Conservation (phyloP, 2,888 invertebrate genomes). For the Plutella xylostella region DNA sequence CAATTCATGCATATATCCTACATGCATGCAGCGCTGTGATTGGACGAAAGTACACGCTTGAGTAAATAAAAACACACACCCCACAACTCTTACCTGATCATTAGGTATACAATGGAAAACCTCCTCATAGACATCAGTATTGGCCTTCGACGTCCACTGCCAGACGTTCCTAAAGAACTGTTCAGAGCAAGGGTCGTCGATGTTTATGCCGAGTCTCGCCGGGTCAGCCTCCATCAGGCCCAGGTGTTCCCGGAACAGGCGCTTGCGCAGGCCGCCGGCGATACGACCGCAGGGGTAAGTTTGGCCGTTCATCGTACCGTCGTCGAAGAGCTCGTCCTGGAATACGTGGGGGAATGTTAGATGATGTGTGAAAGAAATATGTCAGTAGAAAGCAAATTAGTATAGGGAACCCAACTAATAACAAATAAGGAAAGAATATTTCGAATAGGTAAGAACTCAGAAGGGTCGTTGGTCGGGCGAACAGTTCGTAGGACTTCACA, state of each 20-base stretch:
- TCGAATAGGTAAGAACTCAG: too few relatives aligned
- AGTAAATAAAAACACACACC: too few relatives aligned
- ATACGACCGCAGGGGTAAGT: constrained; percentile 87
- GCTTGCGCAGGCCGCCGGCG: constrained; percentile 85
- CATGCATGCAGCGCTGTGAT: too few relatives aligned
- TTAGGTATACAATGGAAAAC: constrained; percentile 94
- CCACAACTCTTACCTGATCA: constrained; percentile 70
- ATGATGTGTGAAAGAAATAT: too few relatives aligned
- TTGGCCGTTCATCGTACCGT: constrained; percentile 85
- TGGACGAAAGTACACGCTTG: too few relatives aligned
- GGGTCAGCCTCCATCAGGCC: constrained; percentile 71
- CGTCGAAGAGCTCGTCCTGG: constrained; percentile 83
- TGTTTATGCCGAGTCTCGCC: constrained; percentile 61
- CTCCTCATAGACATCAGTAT: constrained; percentile 91
- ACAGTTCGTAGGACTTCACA: too few relatives aligned
- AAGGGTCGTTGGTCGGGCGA: too few relatives aligned
- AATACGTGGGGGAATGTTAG: too few relatives aligned
- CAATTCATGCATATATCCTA: too few relatives aligned
- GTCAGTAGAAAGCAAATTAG: too few relatives aligned
- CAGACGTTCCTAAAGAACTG: constrained; percentile 88
- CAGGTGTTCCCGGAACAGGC: constrained; percentile 92
- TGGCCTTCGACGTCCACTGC: constrained; percentile 82
- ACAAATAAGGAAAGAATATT: too few relatives aligned
- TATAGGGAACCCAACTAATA: too few relatives aligned
- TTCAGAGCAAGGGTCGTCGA: constrained; percentile 85